Evolutionary conservation across 2,888 invertebrate genomes (phyloP).

Genomic region (Athrips mouffetella): DNA sequence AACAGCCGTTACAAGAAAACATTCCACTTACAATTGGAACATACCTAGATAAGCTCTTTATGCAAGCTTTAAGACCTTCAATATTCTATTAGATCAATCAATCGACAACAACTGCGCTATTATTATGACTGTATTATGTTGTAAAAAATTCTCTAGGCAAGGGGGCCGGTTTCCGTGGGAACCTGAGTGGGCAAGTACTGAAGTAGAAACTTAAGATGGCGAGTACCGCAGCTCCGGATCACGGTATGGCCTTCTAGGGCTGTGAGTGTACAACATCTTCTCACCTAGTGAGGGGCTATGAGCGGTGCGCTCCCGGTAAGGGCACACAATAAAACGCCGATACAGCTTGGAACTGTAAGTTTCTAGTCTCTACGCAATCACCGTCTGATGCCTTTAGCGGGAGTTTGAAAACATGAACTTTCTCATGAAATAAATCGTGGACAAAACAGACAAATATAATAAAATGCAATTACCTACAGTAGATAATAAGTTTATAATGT

Average conservation of each 20-base stretch:
- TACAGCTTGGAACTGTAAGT: slow-evolving; percentile 3
- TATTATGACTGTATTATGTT: slow-evolving; percentile 13
- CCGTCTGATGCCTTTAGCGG: background rate
- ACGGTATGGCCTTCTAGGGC: slow-evolving; percentile 37
- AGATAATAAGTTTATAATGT: background rate
- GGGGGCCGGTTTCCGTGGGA: slow-evolving; percentile 47
- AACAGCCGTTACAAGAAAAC: background rate
- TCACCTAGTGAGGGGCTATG: slow-evolving; percentile 24
- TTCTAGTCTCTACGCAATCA: background rate
- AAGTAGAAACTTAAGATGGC: background rate
- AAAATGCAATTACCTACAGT: too few relatives aligned
- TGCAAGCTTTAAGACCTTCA: background rate
- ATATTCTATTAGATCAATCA: slow-evolving; percentile 8
- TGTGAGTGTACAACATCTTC: slow-evolving; percentile 30
- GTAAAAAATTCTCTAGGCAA: background rate
- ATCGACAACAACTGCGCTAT: slow-evolving; percentile 8
- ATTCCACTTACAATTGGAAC: slow-evolving; percentile 3
- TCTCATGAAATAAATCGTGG: too few relatives aligned
- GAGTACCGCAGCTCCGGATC: slow-evolving; percentile 28
- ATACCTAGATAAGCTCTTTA: background rate
- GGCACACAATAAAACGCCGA: slow-evolving; percentile 10
- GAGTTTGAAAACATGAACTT: background rate
- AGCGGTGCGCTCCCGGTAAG: slow-evolving; percentile 7
- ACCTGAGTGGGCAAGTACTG: slow-evolving; percentile 30
- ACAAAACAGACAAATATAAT: too few relatives aligned